Percentiles rank a stretch among this genome's conserved stretches.
phyloP scores from a whole-genome alignment of 2,797 vertebrate genomes.

The Cacajao melanocephalus region DNA sequence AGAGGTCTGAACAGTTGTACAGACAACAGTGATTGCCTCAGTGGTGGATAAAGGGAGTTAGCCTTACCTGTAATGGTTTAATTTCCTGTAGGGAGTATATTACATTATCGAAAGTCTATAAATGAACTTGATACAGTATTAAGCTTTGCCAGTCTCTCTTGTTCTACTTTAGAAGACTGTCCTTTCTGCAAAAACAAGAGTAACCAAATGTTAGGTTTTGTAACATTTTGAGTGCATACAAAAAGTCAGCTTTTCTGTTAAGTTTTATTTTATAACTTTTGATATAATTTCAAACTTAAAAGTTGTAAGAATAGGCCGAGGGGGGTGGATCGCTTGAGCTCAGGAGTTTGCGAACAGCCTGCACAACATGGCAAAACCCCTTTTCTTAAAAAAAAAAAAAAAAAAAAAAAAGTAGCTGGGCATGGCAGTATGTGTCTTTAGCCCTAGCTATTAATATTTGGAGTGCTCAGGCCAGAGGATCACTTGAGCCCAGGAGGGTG shows the following conservation, averaged over 20 bases:
- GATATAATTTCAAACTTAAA: background rate
- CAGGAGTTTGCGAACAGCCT: background rate
- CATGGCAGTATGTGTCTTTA: background rate
- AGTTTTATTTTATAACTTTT: background rate
- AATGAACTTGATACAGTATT: conserved; percentile 34
- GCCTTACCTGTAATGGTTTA: background rate
- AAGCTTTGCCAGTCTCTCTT: background rate
- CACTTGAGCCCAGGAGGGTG: background rate
- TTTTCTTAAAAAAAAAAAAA: background rate
- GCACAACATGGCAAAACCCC: background rate
- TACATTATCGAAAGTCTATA: conserved; percentile 9
- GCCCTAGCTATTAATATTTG: background rate
- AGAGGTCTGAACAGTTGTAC: background rate
- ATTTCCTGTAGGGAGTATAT: conserved; percentile 8
- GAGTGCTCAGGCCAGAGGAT: background rate
- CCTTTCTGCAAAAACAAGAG: background rate
- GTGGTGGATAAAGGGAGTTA: background rate
- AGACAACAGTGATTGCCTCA: background rate
- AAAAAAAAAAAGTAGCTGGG: no score
- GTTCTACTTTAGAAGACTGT: background rate
- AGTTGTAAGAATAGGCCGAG: background rate
- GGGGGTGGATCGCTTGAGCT: background rate
- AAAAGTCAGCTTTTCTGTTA: conserved; percentile 28
- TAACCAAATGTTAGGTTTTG: background rate
- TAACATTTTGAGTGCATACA: conserved; percentile 29